Conservation (phyloP, 2,113 vertebrate species). For the Centrocercus urophasianus region DNA sequence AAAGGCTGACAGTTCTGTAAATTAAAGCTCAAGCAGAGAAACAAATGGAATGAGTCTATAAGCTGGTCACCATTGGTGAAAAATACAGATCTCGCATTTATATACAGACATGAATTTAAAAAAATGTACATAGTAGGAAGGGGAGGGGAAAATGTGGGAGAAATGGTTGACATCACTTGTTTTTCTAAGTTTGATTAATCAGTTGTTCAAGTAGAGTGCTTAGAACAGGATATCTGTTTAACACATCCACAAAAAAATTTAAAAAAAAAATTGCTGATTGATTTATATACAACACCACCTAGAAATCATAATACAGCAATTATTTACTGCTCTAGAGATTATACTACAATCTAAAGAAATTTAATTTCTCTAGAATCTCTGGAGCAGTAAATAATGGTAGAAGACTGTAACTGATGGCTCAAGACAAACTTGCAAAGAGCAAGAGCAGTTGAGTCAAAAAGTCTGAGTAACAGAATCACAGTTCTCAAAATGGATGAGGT, state of each 20-base stretch:
- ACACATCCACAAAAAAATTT: not conserved
- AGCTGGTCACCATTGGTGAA: not conserved
- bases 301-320: not conserved
- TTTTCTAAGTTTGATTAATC: not conserved
- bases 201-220: not conserved
- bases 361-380: too few relatives aligned
- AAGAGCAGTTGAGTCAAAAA: not conserved
- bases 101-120: not conserved
- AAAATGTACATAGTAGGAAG: not conserved
- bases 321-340: not conserved
- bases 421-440: not conserved
- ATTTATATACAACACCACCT: not conserved
- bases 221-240: not conserved
- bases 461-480: not conserved
- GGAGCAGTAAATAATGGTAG: not conserved
- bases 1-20: not conserved
- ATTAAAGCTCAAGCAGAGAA: not conserved
- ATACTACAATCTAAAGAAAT: not conserved
- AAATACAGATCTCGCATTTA: not conserved
- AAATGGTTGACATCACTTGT: not conserved
- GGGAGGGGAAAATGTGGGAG: not conserved
- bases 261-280: not conserved
- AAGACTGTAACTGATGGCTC: not conserved
- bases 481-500: not conserved
- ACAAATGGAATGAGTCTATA: not conserved